Evolutionary conservation across 2,113 vertebrate genomes (phyloP).

Genomic region (Daphoenositta chrysoptera): DNA sequence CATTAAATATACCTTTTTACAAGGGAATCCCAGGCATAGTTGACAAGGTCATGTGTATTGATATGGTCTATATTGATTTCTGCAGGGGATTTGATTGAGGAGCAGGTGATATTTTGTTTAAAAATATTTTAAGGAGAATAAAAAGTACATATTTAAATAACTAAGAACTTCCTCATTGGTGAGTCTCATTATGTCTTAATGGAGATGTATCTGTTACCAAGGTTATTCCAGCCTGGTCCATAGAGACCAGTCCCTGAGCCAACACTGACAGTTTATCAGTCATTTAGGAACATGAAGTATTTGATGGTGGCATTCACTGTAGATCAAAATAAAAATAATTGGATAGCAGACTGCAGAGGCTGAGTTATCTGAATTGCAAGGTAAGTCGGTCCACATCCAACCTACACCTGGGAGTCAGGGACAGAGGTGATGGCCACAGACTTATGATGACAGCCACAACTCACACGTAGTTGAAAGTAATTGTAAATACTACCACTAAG

Average conservation of each 20-base stretch:
- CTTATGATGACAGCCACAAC: background rate
- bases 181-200: background rate
- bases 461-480: background rate
- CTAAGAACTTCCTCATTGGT: background rate
- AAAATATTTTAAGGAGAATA: background rate
- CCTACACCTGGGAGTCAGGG: background rate
- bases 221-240: background rate
- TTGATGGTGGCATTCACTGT: background rate
- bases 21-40: background rate
- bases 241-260: background rate
- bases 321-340: background rate
- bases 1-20: background rate
- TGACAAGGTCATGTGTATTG: background rate
- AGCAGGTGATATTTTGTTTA: background rate
- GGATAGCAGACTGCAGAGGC: background rate
- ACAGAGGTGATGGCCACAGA: background rate
- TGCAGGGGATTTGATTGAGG: background rate
- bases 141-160: background rate
- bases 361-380: background rate
- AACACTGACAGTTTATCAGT: background rate
- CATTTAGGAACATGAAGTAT: background rate
- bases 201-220: background rate
- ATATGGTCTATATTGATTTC: background rate
- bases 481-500: background rate
- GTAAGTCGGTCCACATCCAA: background rate